These are phyloP conservation scores for Hypsibius dujardini DNA, from an alignment of 1,140 invertebrate genomes.

Conservation along the genomic window DNA sequence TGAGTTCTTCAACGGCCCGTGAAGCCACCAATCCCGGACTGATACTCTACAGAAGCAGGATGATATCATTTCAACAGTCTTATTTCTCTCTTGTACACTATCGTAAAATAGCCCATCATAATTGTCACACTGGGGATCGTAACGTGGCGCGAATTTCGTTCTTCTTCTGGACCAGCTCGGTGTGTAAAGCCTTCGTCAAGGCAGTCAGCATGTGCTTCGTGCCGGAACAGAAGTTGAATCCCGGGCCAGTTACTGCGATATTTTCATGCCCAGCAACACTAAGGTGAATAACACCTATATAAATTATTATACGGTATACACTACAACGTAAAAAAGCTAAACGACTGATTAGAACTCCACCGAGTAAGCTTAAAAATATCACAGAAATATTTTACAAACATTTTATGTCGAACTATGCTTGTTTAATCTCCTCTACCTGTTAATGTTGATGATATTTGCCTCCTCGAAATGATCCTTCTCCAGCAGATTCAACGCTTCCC, in stretches of 20 bases:
- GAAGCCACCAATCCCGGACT: no score
- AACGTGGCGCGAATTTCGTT: conserved; percentile 52
- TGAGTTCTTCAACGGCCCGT: no score
- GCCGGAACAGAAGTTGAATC: conserved; percentile 41
- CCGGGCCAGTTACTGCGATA: conserved; percentile 24
- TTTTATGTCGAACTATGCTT: no score
- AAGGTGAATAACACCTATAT: conserved; percentile 19
- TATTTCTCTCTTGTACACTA: no score
- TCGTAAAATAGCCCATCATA: no score
- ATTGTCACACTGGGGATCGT: conserved; percentile 8
- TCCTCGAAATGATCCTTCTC: neutral
- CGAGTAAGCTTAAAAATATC: no score
- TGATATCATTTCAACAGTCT: no score
- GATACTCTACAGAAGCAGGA: no score
- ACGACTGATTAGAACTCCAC: no score
- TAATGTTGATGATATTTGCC: neutral
- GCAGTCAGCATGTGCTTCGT: conserved; percentile 51
- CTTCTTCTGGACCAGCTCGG: conserved; percentile 42
- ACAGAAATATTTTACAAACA: no score
- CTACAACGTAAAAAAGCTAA: no score
- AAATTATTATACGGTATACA: neutral
- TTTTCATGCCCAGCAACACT: conserved; percentile 35
- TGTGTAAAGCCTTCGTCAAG: conserved; percentile 43
- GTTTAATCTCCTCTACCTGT: neutral
- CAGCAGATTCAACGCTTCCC: neutral